A percentile compares a stretch with the other conserved stretches of the same genome.
These are phyloP conservation scores for Sthenelais limicola DNA, from an alignment of 2,888 invertebrate genomes.

Conservation along the genomic window DNA sequence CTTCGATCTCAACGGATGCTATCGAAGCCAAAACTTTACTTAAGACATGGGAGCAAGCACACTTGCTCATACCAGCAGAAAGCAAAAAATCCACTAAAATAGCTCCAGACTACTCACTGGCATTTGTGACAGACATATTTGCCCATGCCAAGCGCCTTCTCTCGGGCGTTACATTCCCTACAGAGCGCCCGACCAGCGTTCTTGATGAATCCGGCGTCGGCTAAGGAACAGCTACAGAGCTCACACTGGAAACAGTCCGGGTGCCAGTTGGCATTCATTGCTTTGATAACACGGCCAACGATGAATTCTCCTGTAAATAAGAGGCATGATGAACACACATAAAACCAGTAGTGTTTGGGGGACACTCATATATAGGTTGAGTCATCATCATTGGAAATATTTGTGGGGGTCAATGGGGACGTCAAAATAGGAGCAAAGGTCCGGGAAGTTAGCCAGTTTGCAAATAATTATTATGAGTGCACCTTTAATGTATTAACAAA, in stretches of 20 bases:
- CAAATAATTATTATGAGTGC: too few species aligned
- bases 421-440: too few species aligned
- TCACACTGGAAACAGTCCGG: slow-evolving; percentile 98
- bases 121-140: slow-evolving; percentile 99
- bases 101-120: slow-evolving; percentile 82
- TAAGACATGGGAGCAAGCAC: too few species aligned
- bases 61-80: background rate
- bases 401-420: too few species aligned
- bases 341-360: too few species aligned
- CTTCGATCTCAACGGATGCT: too few species aligned
- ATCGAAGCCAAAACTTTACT: too few species aligned
- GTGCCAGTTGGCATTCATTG: slow-evolving; percentile 99
- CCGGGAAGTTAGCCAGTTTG: too few species aligned
- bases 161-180: slow-evolving; percentile 95
- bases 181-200: slow-evolving; percentile 86
- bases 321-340: too few species aligned
- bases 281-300: slow-evolving; percentile 98
- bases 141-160: slow-evolving; percentile 94
- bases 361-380: too few species aligned
- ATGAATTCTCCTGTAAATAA: slow-evolving; percentile 87
- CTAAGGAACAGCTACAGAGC: slow-evolving; percentile 90
- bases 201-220: slow-evolving; percentile 95
- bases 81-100: background rate
- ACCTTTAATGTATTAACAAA: too few species aligned
- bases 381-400: too few species aligned